These are phyloP conservation scores for Jordanella pulchra DNA, from an alignment of 2,797 vertebrate genomes.

Conservation along the genomic window DNA sequence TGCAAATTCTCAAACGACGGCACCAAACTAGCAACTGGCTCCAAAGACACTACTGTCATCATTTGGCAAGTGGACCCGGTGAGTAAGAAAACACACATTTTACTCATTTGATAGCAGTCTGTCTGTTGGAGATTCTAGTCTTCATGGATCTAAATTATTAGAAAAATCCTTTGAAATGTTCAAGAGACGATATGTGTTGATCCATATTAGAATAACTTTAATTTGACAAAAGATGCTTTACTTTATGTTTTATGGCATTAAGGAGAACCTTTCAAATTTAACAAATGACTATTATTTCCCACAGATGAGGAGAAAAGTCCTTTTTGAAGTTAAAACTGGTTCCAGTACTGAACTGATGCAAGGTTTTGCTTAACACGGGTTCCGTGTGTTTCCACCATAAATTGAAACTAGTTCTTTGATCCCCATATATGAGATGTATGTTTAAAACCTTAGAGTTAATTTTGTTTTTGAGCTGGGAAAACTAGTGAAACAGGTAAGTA, in stretches of 20 bases:
- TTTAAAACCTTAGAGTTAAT: too few relatives aligned
- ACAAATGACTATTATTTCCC: too few relatives aligned
- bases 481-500: neutral
- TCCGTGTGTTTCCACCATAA: too few relatives aligned
- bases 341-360: too few relatives aligned
- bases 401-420: too few relatives aligned
- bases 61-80: constrained; percentile 98
- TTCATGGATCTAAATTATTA: neutral
- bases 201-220: neutral
- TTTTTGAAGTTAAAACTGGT: too few relatives aligned
- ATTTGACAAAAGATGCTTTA: too few relatives aligned
- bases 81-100: constrained; percentile 65
- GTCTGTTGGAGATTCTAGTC: neutral
- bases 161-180: neutral
- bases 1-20: constrained; percentile 99
- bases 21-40: constrained; percentile 98
- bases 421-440: too few relatives aligned
- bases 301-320: too few relatives aligned
- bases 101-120: neutral
- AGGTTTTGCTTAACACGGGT: too few relatives aligned
- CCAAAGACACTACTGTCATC: constrained; percentile 99
- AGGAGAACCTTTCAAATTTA: neutral
- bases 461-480: neutral
- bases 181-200: neutral
- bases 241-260: too few relatives aligned